Conservation (phyloP, 1,140 invertebrate species). For the Apis florea region DNA sequence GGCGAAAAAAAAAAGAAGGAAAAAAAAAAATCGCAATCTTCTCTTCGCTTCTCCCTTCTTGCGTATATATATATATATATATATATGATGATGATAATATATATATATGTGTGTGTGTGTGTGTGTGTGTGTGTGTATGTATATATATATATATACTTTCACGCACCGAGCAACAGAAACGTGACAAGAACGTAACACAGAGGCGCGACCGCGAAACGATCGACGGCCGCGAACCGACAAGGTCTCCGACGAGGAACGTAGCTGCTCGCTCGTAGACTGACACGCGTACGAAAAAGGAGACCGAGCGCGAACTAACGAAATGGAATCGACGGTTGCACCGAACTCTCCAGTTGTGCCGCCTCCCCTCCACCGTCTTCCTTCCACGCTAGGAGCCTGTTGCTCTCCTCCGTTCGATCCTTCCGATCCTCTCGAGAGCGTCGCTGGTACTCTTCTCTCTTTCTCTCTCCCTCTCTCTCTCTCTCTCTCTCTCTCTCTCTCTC, state of each 20-base stretch:
- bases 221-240: slow-evolving; percentile 39
- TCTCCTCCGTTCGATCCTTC: slow-evolving; percentile 52
- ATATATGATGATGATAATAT: too few species aligned
- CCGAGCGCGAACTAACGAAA: slow-evolving; percentile 48
- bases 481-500: neutral
- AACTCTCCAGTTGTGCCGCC: slow-evolving; percentile 41
- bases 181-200: slow-evolving; percentile 28
- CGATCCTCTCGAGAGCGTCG: slow-evolving; percentile 43
- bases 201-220: slow-evolving; percentile 28
- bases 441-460: slow-evolving; percentile 14
- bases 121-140: too few species aligned
- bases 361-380: slow-evolving; percentile 53
- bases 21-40: neutral
- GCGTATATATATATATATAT: too few species aligned
- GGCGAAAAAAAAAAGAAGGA: too few species aligned
- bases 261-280: slow-evolving; percentile 20
- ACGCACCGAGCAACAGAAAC: slow-evolving; percentile 34
- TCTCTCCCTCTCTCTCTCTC: neutral
- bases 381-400: slow-evolving; percentile 56
- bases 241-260: slow-evolving; percentile 24
- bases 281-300: slow-evolving; percentile 49
- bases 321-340: slow-evolving; percentile 51
- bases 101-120: too few species aligned
- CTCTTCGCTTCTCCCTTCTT: too few species aligned
- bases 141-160: neutral